These are phyloP conservation scores for Melanerpes aurifrons DNA, from an alignment of 2,113 vertebrate species.

Conservation along the genomic window DNA sequence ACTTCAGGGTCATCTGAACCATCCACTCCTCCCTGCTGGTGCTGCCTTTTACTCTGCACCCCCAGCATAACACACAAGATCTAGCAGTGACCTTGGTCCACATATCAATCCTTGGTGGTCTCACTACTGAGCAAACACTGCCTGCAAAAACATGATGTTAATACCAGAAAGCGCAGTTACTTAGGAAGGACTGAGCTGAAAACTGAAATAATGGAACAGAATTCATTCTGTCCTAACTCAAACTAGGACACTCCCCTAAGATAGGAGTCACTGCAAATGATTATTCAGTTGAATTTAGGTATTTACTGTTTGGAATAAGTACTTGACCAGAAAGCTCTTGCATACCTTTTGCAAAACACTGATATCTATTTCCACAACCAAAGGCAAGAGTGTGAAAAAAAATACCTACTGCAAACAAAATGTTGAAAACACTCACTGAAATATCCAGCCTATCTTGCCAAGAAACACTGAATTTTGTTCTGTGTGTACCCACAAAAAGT, in stretches of 20 bases:
- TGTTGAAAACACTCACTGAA: background rate
- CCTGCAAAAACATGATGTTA: too few species aligned
- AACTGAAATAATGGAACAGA: too few species aligned
- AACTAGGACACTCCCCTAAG: background rate
- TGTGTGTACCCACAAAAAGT: background rate
- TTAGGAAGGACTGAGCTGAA: too few species aligned
- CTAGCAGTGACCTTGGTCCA: too few species aligned
- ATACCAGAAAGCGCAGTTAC: too few species aligned
- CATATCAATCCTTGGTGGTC: too few species aligned
- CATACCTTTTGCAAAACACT: background rate
- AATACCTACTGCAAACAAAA: background rate
- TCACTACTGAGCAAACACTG: too few species aligned
- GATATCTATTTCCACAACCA: background rate
- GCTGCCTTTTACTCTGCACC: too few species aligned
- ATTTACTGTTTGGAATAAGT: background rate
- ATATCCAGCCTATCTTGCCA: background rate
- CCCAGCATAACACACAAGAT: too few species aligned
- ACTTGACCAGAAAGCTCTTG: background rate
- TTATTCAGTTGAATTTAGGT: background rate
- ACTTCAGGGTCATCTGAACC: too few species aligned
- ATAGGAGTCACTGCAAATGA: background rate
- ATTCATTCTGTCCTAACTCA: too few species aligned
- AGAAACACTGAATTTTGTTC: background rate
- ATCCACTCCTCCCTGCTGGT: too few species aligned
- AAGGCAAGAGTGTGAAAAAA: background rate